Evolutionary conservation across 2,113 vertebrate genomes (phyloP).

Genomic region (Elgaria multicarinata): DNA sequence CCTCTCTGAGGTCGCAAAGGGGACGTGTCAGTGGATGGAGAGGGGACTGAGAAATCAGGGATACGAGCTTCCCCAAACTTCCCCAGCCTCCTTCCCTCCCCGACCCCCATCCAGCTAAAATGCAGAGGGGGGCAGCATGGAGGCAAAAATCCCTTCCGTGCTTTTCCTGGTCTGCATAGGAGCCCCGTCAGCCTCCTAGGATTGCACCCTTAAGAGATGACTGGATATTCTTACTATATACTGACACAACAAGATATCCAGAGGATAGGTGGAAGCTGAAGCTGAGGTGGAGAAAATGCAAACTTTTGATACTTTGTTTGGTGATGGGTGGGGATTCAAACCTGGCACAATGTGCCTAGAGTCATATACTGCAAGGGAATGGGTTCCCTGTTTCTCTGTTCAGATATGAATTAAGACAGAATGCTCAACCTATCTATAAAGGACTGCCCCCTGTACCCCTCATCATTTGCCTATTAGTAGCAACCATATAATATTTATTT

Average conservation of each 20-base stretch:
- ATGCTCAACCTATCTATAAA: background rate
- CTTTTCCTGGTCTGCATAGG: no score
- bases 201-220: background rate
- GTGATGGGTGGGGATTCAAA: background rate
- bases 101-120: no score
- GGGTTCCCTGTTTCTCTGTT: no score
- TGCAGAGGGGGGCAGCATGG: no score
- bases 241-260: background rate
- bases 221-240: background rate
- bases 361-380: background rate
- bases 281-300: background rate
- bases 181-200: no score
- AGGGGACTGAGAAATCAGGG: no score
- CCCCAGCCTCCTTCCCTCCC: no score
- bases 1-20: no score
- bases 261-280: background rate
- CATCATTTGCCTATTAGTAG: background rate
- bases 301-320: background rate
- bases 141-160: no score
- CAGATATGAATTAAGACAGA: background rate
- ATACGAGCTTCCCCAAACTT: no score
- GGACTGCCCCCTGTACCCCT: background rate
- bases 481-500: background rate
- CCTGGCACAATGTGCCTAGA: background rate
- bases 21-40: no score